phyloP scores from a whole-genome alignment of 2,888 invertebrate genomes.

The Heliconius cydno region DNA sequence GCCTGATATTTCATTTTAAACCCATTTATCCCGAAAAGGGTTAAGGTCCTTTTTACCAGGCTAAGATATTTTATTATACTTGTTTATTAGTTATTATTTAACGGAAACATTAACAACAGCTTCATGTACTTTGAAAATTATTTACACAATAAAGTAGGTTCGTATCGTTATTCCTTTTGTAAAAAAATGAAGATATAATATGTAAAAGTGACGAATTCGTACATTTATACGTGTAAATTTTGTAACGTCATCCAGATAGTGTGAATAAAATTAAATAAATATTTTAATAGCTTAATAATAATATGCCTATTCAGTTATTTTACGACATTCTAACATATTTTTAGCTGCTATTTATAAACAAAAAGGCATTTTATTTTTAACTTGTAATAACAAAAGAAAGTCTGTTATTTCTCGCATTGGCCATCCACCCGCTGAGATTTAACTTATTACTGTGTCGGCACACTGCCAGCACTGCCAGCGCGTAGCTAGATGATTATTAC shows the following conservation, averaged over 20 bases:
- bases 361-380: slow-evolving; percentile 6
- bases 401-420: slow-evolving; percentile 58
- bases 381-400: slow-evolving; percentile 36
- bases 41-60: slow-evolving; percentile 38
- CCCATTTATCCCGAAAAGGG: slow-evolving; percentile 59
- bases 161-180: not conserved
- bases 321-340: not conserved
- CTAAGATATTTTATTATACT: slow-evolving; percentile 25
- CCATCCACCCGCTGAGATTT: slow-evolving; percentile 66
- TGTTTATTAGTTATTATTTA: slow-evolving; percentile 28
- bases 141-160: not conserved
- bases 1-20: slow-evolving; percentile 70
- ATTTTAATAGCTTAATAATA: not conserved
- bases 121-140: not conserved
- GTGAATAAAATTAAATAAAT: not conserved
- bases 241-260: not conserved
- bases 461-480: slow-evolving; percentile 54
- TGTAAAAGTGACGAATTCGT: not conserved
- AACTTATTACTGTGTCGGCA: slow-evolving; percentile 70
- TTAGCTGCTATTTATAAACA: not conserved
- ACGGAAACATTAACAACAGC: slow-evolving; percentile 7
- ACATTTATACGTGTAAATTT: not conserved
- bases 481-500: slow-evolving; percentile 62
- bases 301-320: not conserved
- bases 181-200: not conserved